Evolutionary conservation across 2,888 invertebrate genomes (phyloP).

Genomic region (Lithophane ornitopus): DNA sequence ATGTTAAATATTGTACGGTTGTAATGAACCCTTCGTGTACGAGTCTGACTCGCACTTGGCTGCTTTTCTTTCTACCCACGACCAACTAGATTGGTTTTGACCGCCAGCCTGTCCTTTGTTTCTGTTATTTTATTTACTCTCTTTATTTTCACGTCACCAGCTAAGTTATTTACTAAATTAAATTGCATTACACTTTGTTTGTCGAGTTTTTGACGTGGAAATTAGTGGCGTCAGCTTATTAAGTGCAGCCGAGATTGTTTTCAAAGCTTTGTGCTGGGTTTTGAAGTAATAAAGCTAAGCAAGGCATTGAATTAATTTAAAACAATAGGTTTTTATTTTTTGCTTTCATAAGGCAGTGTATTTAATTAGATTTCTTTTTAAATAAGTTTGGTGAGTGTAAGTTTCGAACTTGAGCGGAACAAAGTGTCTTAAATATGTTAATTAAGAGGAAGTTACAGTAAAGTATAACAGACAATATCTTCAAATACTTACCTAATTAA

Average conservation of each 20-base stretch:
- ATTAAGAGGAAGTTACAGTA: slow-evolving; percentile 10
- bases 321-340: slow-evolving; percentile 13
- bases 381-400: neutral
- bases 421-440: neutral
- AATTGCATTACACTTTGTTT: slow-evolving; percentile 52
- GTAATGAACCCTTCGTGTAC: neutral
- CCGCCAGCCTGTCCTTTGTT: slow-evolving; percentile 45
- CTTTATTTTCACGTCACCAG: slow-evolving; percentile 25
- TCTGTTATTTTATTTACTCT: slow-evolving; percentile 48
- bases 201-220: slow-evolving; percentile 31
- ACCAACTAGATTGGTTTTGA: slow-evolving; percentile 62
- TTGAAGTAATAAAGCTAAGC: slow-evolving; percentile 28
- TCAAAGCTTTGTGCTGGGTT: slow-evolving; percentile 32
- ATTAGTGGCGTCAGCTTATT: slow-evolving; percentile 45
- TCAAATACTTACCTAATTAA: slow-evolving; percentile 4
- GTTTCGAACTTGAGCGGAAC: neutral
- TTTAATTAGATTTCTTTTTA: neutral
- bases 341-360: neutral
- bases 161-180: slow-evolving; percentile 54
- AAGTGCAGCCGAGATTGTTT: slow-evolving; percentile 38
- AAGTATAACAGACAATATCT: neutral
- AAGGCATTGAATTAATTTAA: slow-evolving; percentile 27
- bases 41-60: neutral
- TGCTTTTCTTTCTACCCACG: slow-evolving; percentile 39
- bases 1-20: neutral